Evolutionary conservation across 1,140 invertebrate species (phyloP).

Genomic region (Panagrolaimus sp.): DNA sequence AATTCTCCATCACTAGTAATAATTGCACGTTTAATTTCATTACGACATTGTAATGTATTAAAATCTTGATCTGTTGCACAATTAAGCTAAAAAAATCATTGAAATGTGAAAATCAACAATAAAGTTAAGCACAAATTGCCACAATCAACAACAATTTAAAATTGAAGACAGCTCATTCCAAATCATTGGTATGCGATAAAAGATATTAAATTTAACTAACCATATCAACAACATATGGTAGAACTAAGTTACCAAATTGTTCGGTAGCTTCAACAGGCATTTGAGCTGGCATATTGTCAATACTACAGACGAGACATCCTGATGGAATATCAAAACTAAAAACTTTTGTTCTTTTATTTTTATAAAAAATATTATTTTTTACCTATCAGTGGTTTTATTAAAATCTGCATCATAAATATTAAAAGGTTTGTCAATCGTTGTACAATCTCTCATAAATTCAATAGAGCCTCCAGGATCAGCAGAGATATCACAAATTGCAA

Average conservation of each 20-base stretch:
- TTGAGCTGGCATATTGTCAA: conserved; percentile 99
- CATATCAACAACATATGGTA: conserved; percentile 82
- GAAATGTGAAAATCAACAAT: conserved; percentile 9
- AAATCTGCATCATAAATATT: conserved; percentile 95
- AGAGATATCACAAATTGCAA: conserved; percentile 89
- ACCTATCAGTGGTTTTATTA: conserved; percentile 88
- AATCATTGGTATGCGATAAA: too few relatives aligned
- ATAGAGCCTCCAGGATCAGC: conserved; percentile 97
- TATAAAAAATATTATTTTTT: conserved; percentile 9
- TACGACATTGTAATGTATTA: conserved; percentile 45
- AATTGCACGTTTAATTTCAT: conserved; percentile 66
- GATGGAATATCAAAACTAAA: conserved; percentile 53
- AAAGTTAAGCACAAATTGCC: conserved; percentile 6
- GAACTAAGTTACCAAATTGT: conserved; percentile 86
- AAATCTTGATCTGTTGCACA: conserved; percentile 52
- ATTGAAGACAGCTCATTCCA: neutral
- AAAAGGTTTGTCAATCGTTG: conserved; percentile 97
- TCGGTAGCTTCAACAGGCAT: conserved; percentile 91
- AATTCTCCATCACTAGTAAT: conserved; percentile 89
- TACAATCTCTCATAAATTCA: conserved; percentile 99
- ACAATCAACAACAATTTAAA: neutral
- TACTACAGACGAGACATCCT: conserved; percentile 93
- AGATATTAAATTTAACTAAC: conserved; percentile 56
- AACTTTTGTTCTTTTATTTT: neutral
- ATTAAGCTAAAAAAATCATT: conserved; percentile 64